Evolutionary conservation across 2,888 invertebrate genomes (phyloP).

Genomic region (Endotricha flammealis): DNA sequence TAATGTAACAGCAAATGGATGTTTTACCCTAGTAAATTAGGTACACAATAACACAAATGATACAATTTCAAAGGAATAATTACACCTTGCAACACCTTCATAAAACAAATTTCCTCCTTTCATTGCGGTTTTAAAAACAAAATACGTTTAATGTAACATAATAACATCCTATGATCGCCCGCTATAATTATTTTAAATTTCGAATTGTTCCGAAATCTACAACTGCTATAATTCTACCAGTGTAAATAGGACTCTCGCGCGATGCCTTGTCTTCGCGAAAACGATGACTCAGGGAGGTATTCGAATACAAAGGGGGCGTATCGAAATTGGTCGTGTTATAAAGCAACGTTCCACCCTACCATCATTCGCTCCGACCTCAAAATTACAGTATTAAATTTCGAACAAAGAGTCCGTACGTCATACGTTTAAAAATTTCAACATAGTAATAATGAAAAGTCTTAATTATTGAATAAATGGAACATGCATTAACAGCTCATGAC

Average conservation of each 20-base stretch:
- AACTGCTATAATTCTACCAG: slow-evolving; percentile 48
- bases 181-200: slow-evolving; percentile 49
- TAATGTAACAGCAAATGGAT: slow-evolving; percentile 10
- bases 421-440: slow-evolving; percentile 30
- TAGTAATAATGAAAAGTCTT: slow-evolving; percentile 48
- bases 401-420: slow-evolving; percentile 47
- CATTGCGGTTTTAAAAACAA: slow-evolving; percentile 52
- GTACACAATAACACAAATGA: slow-evolving; percentile 11
- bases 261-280: slow-evolving; percentile 28
- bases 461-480: slow-evolving; percentile 47
- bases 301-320: slow-evolving; percentile 28
- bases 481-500: slow-evolving; percentile 53
- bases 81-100: slow-evolving; percentile 35
- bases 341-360: slow-evolving; percentile 42
- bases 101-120: slow-evolving; percentile 36
- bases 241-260: slow-evolving; percentile 29
- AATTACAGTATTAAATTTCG: slow-evolving; percentile 52
- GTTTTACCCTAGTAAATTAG: slow-evolving; percentile 14
- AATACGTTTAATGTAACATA: slow-evolving; percentile 46
- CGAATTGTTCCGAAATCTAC: slow-evolving; percentile 52
- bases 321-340: slow-evolving; percentile 49
- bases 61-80: slow-evolving; percentile 29
- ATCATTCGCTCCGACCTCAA: slow-evolving; percentile 49
- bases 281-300: slow-evolving; percentile 28
- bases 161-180: slow-evolving; percentile 45